Evolutionary conservation across 2,888 invertebrate species (phyloP).

Genomic region (Heliconius hortense): DNA sequence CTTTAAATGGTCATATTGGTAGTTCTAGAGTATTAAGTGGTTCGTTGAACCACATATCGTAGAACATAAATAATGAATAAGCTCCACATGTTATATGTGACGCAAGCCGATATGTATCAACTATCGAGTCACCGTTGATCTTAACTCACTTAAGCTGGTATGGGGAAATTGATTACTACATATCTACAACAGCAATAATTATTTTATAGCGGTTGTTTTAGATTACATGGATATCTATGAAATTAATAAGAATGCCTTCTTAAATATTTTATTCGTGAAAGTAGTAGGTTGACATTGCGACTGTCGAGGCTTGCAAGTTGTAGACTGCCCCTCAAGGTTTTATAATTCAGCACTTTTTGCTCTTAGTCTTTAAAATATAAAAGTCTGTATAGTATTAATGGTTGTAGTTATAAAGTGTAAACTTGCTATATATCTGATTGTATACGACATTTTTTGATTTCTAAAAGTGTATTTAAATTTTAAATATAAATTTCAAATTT

Average conservation of each 20-base stretch:
- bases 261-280: conserved; percentile 46
- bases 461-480: too few relatives aligned
- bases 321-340: conserved; percentile 34
- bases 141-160: conserved; percentile 42
- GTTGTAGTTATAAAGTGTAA: background rate
- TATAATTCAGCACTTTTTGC: conserved; percentile 20
- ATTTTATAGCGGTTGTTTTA: conserved; percentile 13
- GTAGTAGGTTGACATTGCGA: conserved; percentile 53
- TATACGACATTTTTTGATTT: too few relatives aligned
- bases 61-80: conserved; percentile 37
- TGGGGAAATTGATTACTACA: conserved; percentile 6
- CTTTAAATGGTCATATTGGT: conserved; percentile 29
- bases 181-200: background rate
- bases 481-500: too few relatives aligned
- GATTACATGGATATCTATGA: background rate
- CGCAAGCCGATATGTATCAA: conserved; percentile 19
- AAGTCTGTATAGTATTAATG: background rate
- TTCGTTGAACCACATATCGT: conserved; percentile 35
- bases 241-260: background rate
- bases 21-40: conserved; percentile 30
- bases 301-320: conserved; percentile 37
- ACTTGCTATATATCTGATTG: background rate
- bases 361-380: background rate
- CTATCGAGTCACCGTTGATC: background rate
- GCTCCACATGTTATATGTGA: conserved; percentile 26